Conservation (phyloP, 2,113 vertebrate species). For the Ameiurus melas region DNA sequence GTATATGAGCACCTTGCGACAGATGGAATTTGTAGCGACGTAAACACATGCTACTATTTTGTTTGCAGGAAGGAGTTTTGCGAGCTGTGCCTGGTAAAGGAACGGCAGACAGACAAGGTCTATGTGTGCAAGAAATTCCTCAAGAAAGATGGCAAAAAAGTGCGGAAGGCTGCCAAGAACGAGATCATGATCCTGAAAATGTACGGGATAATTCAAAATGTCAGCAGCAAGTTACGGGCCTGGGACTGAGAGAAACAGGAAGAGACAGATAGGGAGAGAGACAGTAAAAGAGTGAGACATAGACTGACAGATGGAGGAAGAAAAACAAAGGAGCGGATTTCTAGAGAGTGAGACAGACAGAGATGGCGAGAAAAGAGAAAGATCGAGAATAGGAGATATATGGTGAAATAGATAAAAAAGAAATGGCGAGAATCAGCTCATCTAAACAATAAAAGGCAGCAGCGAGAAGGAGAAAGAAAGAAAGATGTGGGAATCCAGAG, state of each 20-base stretch:
- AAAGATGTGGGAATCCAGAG: not conserved
- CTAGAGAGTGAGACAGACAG: constrained; percentile 50
- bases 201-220: constrained; percentile 66
- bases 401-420: not conserved
- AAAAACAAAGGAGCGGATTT: not conserved
- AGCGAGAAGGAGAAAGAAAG: not conserved
- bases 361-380: constrained; percentile 17
- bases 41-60: constrained; percentile 27
- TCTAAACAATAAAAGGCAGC: constrained; percentile 14
- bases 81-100: constrained; percentile 81
- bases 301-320: constrained; percentile 28
- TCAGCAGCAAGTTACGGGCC: constrained; percentile 40
- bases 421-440: not conserved
- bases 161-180: constrained; percentile 83
- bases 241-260: not conserved
- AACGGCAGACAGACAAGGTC: constrained; percentile 79
- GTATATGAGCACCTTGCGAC: not conserved
- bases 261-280: constrained; percentile 2
- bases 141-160: constrained; percentile 83
- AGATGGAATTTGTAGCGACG: not conserved
- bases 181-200: constrained; percentile 87
- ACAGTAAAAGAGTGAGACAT: not conserved
- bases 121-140: constrained; percentile 85
- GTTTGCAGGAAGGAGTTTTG: constrained; percentile 82
- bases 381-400: not conserved